phyloP scores from a whole-genome alignment of 2,888 invertebrate species.

The Hesperia comma region DNA sequence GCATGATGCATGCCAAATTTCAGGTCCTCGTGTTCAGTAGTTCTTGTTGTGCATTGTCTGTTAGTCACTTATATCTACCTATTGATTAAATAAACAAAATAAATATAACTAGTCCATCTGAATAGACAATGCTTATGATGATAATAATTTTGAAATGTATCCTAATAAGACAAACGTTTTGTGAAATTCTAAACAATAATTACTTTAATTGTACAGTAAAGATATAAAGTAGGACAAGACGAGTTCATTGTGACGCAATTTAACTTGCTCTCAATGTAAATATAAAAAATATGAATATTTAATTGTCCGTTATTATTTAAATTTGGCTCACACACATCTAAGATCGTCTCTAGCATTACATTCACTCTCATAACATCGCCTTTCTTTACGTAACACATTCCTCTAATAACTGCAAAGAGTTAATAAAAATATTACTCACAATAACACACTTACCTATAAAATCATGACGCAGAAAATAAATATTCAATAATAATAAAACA shows the following conservation, averaged over 20 bases:
- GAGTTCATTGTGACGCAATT: conserved; percentile 29
- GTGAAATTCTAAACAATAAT: not conserved
- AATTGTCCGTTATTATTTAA: conserved; percentile 30
- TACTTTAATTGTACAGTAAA: not conserved
- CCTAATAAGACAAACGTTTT: not conserved
- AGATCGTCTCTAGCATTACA: conserved; percentile 24
- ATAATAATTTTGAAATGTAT: not conserved
- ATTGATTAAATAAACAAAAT: too few relatives aligned
- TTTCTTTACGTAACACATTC: conserved; percentile 30
- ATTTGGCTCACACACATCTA: conserved; percentile 25
- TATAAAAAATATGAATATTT: conserved; percentile 30
- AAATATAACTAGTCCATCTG: too few relatives aligned
- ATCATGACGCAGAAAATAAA: conserved; percentile 1
- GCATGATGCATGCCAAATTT: too few relatives aligned
- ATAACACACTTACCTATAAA: not conserved
- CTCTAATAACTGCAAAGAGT: conserved; percentile 1
- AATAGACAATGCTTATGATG: too few relatives aligned
- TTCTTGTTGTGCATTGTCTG: too few relatives aligned
- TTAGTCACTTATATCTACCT: too few relatives aligned
- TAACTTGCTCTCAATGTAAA: conserved; percentile 20
- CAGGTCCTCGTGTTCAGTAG: too few relatives aligned
- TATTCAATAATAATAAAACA: conserved; percentile 6
- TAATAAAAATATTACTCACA: conserved; percentile 8
- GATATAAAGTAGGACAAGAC: conserved; percentile 8
- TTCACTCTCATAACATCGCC: conserved; percentile 23